phyloP scores from a whole-genome alignment of 2,113 vertebrate species.

The Lichenostomus cassidix region DNA sequence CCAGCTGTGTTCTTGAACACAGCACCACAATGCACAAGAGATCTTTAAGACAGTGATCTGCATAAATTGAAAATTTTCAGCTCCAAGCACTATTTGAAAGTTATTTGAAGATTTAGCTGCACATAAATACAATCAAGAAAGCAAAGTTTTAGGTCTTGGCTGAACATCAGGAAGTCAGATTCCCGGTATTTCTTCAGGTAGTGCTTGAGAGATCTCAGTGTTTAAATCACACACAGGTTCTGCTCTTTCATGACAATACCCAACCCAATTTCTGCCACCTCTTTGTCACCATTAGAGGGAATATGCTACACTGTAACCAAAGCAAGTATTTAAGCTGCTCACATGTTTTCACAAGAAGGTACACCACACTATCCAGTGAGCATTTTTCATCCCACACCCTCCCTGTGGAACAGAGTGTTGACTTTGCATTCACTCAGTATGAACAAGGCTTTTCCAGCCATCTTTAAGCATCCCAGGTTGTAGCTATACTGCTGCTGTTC shows the following conservation, averaged over 20 bases:
- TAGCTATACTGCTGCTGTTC: background rate
- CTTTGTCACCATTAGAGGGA: background rate
- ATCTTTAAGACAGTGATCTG: background rate
- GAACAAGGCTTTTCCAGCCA: background rate
- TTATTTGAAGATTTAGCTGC: background rate
- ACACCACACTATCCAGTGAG: background rate
- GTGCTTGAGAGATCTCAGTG: background rate
- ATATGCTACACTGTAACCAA: background rate
- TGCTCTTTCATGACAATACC: background rate
- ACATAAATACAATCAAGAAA: background rate
- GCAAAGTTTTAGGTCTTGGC: background rate
- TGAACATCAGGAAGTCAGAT: background rate
- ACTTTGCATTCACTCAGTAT: background rate
- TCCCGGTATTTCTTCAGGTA: background rate
- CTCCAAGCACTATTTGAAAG: background rate
- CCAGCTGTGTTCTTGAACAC: background rate
- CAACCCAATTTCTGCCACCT: background rate
- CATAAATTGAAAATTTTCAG: background rate
- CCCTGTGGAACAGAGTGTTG: background rate
- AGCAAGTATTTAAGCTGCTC: background rate
- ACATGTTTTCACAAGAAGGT: background rate
- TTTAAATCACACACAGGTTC: background rate
- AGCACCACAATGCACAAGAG: background rate
- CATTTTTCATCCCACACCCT: background rate
- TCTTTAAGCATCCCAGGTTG: background rate